phyloP scores from a whole-genome alignment of 2,888 invertebrate species.

The Tenthredo scrophulariae region DNA sequence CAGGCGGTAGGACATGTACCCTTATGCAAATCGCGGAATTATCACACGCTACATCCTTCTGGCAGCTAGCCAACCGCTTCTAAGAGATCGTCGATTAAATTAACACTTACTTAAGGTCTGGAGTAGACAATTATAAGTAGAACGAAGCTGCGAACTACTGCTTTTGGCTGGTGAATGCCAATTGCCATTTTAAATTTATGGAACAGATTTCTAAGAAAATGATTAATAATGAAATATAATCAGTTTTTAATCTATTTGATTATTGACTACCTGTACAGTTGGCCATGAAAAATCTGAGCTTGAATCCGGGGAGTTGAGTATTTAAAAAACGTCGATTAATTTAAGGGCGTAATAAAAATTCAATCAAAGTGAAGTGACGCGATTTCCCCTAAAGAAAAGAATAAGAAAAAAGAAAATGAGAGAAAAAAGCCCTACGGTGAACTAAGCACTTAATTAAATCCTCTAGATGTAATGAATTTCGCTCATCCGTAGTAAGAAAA shows the following conservation, averaged over 20 bases:
- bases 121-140: slow-evolving; percentile 22
- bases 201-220: neutral
- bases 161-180: neutral
- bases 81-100: slow-evolving; percentile 46
- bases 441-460: slow-evolving; percentile 41
- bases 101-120: slow-evolving; percentile 27
- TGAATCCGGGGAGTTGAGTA: neutral
- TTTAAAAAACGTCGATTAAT: slow-evolving; percentile 16
- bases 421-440: neutral
- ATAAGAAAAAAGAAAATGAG: neutral
- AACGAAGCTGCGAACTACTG: slow-evolving; percentile 9
- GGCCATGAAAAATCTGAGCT: neutral
- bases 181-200: neutral
- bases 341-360: slow-evolving; percentile 24
- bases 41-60: slow-evolving; percentile 60
- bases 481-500: slow-evolving; percentile 27
- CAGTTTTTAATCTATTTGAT: too few relatives aligned
- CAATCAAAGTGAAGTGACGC: slow-evolving; percentile 24
- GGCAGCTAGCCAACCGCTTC: slow-evolving; percentile 60
- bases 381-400: neutral
- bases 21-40: slow-evolving; percentile 51
- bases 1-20: neutral
- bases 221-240: too few relatives aligned
- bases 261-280: too few relatives aligned
- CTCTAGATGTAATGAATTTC: slow-evolving; percentile 38